Evolutionary conservation across 2,888 invertebrate species (phyloP), one percentile per base, ranked within the genome.

Genomic region (Leptopilina myrica): DNA sequence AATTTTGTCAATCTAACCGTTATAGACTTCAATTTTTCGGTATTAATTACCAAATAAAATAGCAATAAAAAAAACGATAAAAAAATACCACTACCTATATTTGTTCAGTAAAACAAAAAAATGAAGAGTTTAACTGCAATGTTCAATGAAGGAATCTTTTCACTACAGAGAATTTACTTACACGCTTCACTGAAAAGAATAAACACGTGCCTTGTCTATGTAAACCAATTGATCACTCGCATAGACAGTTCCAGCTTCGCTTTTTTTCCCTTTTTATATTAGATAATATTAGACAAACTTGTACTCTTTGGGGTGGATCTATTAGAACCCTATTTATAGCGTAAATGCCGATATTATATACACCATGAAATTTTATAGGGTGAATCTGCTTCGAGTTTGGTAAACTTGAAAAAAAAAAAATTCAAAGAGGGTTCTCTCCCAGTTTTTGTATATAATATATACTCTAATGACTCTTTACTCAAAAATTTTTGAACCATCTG

Each of bases 201-300:
- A 73, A 73, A 73, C 73, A 73, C 73, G 56, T 73, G 56, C 26
- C 69, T 73, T 56, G 69, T 73, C 53, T 56, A 56, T 73, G 56
- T 33, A 73, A 73, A 73, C 73, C 73, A 56, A 73, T 73, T 56
- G 73, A 73, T 73, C 73, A 73, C 53, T 53, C 73, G 53, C 33
- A 33, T 73, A 53, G 56, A 73, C 73, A 73, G 73, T n/a, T 73
- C 53, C 20, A 69, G 53, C 53, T 69, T 69, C 40, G 49, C 26
- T 8, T 49, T 59, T 15, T n/a, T 59, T 15, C n/a, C 12, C 15
- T 59, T 59, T 59, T 59, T 62, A 62, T 62, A 62, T 62, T 8
- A 43, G 33, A 33, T 33, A 33, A 33, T 33, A 33, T 33, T 73
- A 56, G 73, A 56, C 33, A 53, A 56, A 73, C 53, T 73, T 73